A percentile compares a stretch with the other conserved stretches of the same genome.
Conservation (phyloP, 2,113 vertebrate genomes). For the Psilopogon haemacephalus region DNA sequence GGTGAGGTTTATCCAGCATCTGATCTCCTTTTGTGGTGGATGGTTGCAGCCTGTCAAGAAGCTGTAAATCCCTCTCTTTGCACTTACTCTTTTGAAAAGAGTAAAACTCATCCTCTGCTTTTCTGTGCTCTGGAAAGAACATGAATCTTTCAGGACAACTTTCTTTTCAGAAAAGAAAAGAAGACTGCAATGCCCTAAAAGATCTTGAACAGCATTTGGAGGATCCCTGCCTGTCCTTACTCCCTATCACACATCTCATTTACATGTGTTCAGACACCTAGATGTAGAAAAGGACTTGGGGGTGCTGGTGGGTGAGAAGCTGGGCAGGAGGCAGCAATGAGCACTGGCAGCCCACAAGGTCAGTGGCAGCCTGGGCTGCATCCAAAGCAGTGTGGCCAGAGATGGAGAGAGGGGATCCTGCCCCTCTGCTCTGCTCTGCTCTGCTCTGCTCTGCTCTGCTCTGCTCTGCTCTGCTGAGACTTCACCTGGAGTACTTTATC, state of each 20-base stretch:
- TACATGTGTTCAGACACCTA: background rate
- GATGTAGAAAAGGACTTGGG: too few species aligned
- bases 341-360: too few species aligned
- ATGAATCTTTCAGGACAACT: background rate
- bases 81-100: background rate
- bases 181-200: background rate
- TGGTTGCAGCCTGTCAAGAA: background rate
- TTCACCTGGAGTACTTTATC: too few species aligned
- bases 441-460: too few species aligned
- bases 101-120: background rate
- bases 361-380: too few species aligned
- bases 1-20: background rate
- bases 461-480: too few species aligned
- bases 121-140: background rate
- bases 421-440: too few species aligned
- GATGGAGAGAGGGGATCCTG: too few species aligned
- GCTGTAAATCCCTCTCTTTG: background rate
- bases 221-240: background rate
- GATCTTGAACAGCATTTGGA: background rate
- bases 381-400: too few species aligned
- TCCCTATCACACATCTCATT: background rate
- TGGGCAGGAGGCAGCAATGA: too few species aligned
- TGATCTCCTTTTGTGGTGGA: fast-evolving
- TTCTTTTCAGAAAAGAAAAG: background rate
- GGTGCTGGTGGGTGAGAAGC: too few species aligned